Base-by-base conservation (phyloP, 2,797 vertebrate genomes). In the Gymnocypris eckloni region DNA sequence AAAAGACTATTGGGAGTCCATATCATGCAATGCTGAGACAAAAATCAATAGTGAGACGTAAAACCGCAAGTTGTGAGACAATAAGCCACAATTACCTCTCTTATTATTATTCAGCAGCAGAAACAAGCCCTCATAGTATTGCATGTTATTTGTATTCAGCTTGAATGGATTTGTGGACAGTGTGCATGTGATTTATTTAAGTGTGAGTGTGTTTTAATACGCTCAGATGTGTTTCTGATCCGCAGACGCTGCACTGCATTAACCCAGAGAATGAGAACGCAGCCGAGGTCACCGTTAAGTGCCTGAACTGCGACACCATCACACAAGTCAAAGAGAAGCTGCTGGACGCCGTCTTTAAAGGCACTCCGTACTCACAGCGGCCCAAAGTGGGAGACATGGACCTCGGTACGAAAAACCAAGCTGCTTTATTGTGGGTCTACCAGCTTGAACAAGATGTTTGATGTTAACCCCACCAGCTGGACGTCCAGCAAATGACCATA, bases 261-360 rank as follows among this genome's bases (percentile, higher is more conserved):
- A 99, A 99, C 91, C 98, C 98, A 0, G 98, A 99, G 93, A 99
- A 98, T 0, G 98, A 99, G 93, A 99, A 98, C 0, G 96, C 97
- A 0, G 94, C 97, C 0, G 98, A 99, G 93, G 98, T 99, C 89
- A 97, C 97, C 0, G 98, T 99, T 71, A 99, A 99, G 92, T 97
- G 97, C 48, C 94, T 99, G 83, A 99, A 99, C 95, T 99, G 98
- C 0, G 98, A 99, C 95, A 99, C 98, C 0, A 97, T 99, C 93
- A 99, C 96, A 0, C 98, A 99, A 90, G 98, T 99, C 92, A 99
- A 99, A 88, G 98, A 99, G 94, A 99, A 99, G 91, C 94, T 99
- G 56, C 95, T 99, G 91, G 98, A 99, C 0, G 98, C 98, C 0
- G 97, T 99, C 73, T 99, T 99, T 93, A 99, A 99, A 91, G 98